These are phyloP conservation scores for Chaetura pelagica DNA, from an alignment of 2,113 vertebrate genomes.

Conservation along the genomic window DNA sequence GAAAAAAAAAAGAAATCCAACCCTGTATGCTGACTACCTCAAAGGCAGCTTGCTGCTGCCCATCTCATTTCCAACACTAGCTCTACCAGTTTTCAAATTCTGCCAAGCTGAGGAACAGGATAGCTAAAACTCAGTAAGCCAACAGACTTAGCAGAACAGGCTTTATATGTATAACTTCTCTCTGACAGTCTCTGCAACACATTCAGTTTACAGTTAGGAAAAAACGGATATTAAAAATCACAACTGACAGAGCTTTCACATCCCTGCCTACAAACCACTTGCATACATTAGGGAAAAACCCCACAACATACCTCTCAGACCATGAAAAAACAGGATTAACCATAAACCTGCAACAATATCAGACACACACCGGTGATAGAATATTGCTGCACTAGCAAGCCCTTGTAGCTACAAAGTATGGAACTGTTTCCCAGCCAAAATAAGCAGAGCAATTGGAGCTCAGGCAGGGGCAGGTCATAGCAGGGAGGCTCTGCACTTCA, in stretches of 20 bases:
- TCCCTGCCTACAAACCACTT: not conserved
- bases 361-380: not conserved
- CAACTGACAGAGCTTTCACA: not conserved
- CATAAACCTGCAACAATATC: not conserved
- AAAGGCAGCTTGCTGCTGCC: not conserved
- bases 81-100: not conserved
- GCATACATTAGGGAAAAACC: not conserved
- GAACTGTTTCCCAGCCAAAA: not conserved
- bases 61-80: not conserved
- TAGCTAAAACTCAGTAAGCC: not conserved
- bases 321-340: not conserved
- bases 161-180: not conserved
- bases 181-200: not conserved
- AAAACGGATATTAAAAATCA: not conserved
- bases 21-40: not conserved
- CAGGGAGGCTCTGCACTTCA: not conserved
- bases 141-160: not conserved
- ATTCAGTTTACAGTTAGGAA: not conserved
- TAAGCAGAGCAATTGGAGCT: not conserved
- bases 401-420: accelerated
- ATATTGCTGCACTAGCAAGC: not conserved
- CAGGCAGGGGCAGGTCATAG: not conserved
- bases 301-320: not conserved
- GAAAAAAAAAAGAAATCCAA: not conserved
- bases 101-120: not conserved